phyloP scores from a whole-genome alignment of 2,797 vertebrate genomes.

The Sciurus vulgaris region DNA sequence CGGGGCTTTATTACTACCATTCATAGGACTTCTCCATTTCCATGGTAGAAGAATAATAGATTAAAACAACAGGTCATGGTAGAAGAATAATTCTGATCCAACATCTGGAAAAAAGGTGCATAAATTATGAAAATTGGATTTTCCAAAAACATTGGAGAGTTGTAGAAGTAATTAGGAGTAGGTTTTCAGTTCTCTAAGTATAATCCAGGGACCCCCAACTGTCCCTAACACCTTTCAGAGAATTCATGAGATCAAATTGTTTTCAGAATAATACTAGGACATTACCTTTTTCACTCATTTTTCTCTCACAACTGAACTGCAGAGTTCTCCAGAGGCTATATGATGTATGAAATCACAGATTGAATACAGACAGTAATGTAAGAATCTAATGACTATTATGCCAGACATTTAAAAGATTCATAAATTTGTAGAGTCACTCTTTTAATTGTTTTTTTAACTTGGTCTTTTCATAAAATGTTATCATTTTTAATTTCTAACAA shows the following conservation, averaged over 20 bases:
- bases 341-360: not conserved
- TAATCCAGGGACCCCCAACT: not conserved
- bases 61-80: not conserved
- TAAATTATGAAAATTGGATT: conserved; percentile 7
- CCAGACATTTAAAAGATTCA: not conserved
- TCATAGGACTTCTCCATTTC: too few species aligned
- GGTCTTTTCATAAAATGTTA: conserved; percentile 47
- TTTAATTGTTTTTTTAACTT: conserved; percentile 19
- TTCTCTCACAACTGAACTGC: not conserved
- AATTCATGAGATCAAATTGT: not conserved
- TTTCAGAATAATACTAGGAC: conserved; percentile 19
- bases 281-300: not conserved
- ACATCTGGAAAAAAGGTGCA: not conserved
- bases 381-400: not conserved
- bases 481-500: conserved; percentile 10
- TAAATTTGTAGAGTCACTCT: not conserved
- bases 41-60: too few species aligned
- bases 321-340: not conserved
- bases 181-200: not conserved
- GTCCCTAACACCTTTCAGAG: not conserved
- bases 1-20: too few species aligned
- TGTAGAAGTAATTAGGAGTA: not conserved
- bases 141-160: conserved; percentile 26
- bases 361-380: not conserved
- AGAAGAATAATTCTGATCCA: conserved; percentile 58